Base-by-base conservation (phyloP, 2,797 vertebrate genomes). In the Rallus crepitans region DNA sequence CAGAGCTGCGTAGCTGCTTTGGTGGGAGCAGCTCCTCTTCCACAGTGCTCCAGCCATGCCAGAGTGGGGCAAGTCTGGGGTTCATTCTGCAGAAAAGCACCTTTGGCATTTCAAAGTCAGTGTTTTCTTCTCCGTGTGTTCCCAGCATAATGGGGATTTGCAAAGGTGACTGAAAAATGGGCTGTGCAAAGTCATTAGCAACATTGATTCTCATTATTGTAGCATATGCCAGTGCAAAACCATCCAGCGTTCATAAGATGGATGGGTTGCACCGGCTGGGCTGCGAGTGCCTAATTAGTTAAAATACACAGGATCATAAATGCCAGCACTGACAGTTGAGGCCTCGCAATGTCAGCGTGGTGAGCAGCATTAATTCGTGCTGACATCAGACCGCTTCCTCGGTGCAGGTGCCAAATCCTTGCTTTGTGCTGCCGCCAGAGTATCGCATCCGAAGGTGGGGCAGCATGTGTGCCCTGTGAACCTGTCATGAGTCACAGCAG, bases 131-230 rank as follows among this genome's bases (percentile, higher is more conserved):
- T 45, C 16, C 1, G 1, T 70, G 53, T 21, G 4, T 70, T 73
- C 45, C 31, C 17, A 64, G 48, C 12, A n/a, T 33, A 63, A 91
- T 30, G 60, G 71, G 31, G 33, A 47, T 94, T 93, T 94, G 50
- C 81, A 94, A 87, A 95, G 93, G 91, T 94, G 88, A 75, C 91
- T 94, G 90, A 95, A 96, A 94, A 94, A 90, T 89, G 86, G 91
- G 73, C 81, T 90, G 64, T 11, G 6, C 78, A 90, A 87, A 92
- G 88, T 80, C 91, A 94, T 97, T 94, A 96, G 87, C 80, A 79
- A 84, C 94, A 94, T 42, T 33, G 94, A 87, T 94, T 94, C 91
- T 96, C 95, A 91, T 96, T 96, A 95, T 66, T 87, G 91, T 82
- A 96, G 86, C 96, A 96, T 96, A 95, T 95, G 93, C 66, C 68